These are phyloP conservation scores for Apostichopus japonicus DNA, from an alignment of 35 echinoderm and acorn worm species.

Conservation along the genomic window DNA sequence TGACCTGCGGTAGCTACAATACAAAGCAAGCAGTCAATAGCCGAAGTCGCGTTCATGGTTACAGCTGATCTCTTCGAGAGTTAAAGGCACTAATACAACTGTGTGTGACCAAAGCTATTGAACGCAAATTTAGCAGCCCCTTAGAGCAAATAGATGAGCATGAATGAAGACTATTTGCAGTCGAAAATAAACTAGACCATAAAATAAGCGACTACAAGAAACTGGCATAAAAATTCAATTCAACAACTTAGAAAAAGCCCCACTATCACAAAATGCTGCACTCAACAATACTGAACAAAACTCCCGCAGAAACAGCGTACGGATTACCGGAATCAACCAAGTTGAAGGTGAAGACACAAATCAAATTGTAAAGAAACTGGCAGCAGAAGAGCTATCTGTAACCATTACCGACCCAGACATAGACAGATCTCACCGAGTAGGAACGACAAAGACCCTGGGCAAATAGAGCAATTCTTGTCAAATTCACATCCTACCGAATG, in stretches of 20 bases:
- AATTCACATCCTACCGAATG: not conserved
- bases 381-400: not conserved
- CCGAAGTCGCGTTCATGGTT: no score
- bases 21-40: no score
- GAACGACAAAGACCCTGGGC: not conserved
- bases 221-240: not conserved
- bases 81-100: no score
- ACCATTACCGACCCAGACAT: not conserved
- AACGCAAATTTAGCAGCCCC: no score
- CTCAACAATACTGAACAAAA: conserved; percentile 7
- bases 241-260: not conserved
- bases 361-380: not conserved
- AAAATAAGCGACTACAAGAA: not conserved
- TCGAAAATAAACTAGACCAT: no score
- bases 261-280: not conserved
- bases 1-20: no score
- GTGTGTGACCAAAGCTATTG: no score
- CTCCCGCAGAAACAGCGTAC: not conserved
- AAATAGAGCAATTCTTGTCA: not conserved
- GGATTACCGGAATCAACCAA: not conserved
- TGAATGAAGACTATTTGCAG: no score
- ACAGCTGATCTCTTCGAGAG: no score
- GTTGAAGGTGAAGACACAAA: not conserved
- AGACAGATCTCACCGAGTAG: not conserved
- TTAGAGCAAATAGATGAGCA: no score